phyloP scores from a whole-genome alignment of 2,797 vertebrate species.

The Megaceryle alcyon region DNA sequence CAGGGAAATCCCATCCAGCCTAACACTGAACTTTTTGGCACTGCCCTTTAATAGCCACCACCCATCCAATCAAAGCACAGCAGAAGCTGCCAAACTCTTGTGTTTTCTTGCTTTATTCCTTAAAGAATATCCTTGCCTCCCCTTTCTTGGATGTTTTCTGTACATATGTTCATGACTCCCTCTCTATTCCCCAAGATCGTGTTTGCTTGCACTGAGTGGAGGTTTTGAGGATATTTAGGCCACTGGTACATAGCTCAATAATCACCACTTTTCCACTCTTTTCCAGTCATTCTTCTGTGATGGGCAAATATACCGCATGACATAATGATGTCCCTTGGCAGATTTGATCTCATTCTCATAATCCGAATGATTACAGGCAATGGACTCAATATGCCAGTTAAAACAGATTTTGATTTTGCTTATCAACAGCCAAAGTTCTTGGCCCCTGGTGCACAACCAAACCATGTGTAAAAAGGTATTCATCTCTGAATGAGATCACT shows the following conservation, averaged over 20 bases:
- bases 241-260: not conserved
- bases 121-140: not conserved
- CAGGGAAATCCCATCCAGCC: not conserved
- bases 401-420: slow-evolving; percentile 64
- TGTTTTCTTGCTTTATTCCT: slow-evolving; percentile 34
- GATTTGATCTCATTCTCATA: slow-evolving; percentile 46
- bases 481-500: slow-evolving; percentile 49
- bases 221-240: slow-evolving; percentile 16
- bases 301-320: slow-evolving; percentile 9
- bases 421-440: slow-evolving; percentile 60
- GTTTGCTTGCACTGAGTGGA: slow-evolving; percentile 13
- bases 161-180: not conserved
- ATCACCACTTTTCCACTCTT: slow-evolving; percentile 6
- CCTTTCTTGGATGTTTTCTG: slow-evolving; percentile 11
- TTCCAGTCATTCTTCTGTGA: slow-evolving; percentile 18
- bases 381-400: slow-evolving; percentile 41
- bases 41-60: slow-evolving; percentile 20
- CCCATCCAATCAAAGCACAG: not conserved
- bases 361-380: slow-evolving; percentile 36
- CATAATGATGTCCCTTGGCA: not conserved
- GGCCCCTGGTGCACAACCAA: slow-evolving; percentile 29
- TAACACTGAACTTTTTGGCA: slow-evolving; percentile 5
- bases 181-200: not conserved
- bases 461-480: slow-evolving; percentile 53
- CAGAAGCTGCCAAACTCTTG: slow-evolving; percentile 22